Base-by-base conservation (phyloP, 2,113 vertebrate species). In the Engystomops pustulosus region DNA sequence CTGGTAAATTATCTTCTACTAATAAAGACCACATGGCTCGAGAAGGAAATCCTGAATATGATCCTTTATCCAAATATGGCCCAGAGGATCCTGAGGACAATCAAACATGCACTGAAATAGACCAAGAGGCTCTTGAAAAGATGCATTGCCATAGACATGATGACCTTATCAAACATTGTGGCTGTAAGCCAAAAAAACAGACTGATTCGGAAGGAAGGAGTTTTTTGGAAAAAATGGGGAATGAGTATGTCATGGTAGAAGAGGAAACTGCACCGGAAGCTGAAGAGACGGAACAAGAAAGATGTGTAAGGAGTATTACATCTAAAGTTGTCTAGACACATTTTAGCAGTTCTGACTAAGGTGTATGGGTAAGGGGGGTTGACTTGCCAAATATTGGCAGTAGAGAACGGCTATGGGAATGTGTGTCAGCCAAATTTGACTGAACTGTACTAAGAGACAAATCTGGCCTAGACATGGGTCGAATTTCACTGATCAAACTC, bases 241-340 rank as follows among this genome's bases (percentile, higher is more conserved):
- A 84, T 0, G 92, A 95, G 49, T 94, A 91, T 0, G 91, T 96
- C 8, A 85, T 95, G 71, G 93, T 96, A 78, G 87, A 95, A 38
- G 92, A 94, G 58, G 74, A 27, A n/a, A n/a, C 12, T 67, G 20
- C 7, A 51, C 14, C 15, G 0, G 86, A 87, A 32, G 89, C 87
- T 23, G 87, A 71, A 8, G 72, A 88, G 36, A 2, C 14, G 44
- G 55, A 2, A 0, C 55, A 49, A 0, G 68, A 88, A 51, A 88
- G 62, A 88, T 87, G 88, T 45, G 86, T 90, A 88, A 89, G 89
- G 20, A 45, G 58, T n/a, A 4, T 41, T 41, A 41, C n/a, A n/a
- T n/a, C n/a, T n/a, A n/a, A n/a, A n/a, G n/a, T n/a, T n/a, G n/a
- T n/a, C n/a, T n/a, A n/a, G n/a, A n/a, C n/a, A n/a, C n/a, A n/a